phyloP scores from a whole-genome alignment of 2,113 vertebrate species.

The Crotalus tigris region DNA sequence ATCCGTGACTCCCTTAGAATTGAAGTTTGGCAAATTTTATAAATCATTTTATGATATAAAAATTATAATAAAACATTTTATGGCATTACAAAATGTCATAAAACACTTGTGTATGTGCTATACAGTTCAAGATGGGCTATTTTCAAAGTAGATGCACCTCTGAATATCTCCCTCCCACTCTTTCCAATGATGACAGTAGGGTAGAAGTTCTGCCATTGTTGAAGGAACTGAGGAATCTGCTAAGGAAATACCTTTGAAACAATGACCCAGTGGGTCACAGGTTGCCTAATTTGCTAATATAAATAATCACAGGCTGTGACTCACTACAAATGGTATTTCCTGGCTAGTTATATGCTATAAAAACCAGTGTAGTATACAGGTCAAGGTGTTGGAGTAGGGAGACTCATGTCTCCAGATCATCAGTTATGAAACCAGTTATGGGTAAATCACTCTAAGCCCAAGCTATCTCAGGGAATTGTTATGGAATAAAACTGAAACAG shows the following conservation, averaged over 20 bases:
- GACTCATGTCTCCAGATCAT: background rate
- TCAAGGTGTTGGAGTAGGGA: background rate
- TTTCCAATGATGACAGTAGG: background rate
- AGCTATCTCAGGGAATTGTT: background rate
- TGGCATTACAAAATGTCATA: background rate
- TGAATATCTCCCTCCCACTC: background rate
- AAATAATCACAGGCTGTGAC: background rate
- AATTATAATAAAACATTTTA: background rate
- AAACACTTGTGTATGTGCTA: background rate
- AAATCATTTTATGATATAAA: background rate
- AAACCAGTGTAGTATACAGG: background rate
- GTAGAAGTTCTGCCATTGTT: background rate
- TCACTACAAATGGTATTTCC: background rate
- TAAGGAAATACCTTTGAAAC: background rate
- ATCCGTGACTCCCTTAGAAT: background rate
- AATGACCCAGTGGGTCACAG: background rate
- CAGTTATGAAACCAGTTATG: background rate
- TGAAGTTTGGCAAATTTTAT: background rate
- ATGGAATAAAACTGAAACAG: background rate
- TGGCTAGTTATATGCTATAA: background rate
- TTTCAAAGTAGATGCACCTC: background rate
- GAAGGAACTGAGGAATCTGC: background rate
- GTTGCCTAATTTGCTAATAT: background rate
- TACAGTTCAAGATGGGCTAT: background rate
- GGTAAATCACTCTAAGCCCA: background rate